These are phyloP conservation scores for Heliconius himera DNA, from an alignment of 1,140 invertebrate species.

Conservation along the genomic window DNA sequence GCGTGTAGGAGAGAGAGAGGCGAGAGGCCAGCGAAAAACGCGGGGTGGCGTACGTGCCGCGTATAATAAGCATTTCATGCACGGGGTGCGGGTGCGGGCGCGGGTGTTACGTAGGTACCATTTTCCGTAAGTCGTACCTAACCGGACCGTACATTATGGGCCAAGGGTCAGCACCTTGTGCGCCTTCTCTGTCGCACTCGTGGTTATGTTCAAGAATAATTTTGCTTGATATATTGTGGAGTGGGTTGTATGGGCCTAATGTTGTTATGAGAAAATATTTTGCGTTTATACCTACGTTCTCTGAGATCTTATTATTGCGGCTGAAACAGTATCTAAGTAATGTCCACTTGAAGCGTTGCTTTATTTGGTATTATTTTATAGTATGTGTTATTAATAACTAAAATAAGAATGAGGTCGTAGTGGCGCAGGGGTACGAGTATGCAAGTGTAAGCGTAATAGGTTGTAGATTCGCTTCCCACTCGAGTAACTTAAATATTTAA, in stretches of 20 bases:
- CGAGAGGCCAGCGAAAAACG: conserved; percentile 52
- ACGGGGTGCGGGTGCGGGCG: conserved; percentile 67
- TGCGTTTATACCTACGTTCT: conserved; percentile 38
- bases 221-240: conserved; percentile 75
- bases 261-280: conserved; percentile 39
- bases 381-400: too few relatives aligned
- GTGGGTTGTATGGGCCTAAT: conserved; percentile 47
- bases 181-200: conserved; percentile 70
- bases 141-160: conserved; percentile 82
- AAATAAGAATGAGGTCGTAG: too few relatives aligned
- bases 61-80: conserved; percentile 83
- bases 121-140: conserved; percentile 81
- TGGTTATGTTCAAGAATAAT: conserved; percentile 67
- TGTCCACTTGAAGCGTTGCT: not conserved
- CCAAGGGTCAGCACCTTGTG: conserved; percentile 78
- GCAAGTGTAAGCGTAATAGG: too few relatives aligned
- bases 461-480: too few relatives aligned
- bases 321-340: not conserved
- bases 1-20: conserved; percentile 61
- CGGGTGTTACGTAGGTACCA: conserved; percentile 75
- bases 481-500: too few relatives aligned
- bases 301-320: not conserved
- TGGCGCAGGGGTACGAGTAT: too few relatives aligned
- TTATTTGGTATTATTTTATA: not conserved
- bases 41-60: conserved; percentile 78